Conservation (phyloP, 1,140 invertebrate species). For the Heliconius nattereri region DNA sequence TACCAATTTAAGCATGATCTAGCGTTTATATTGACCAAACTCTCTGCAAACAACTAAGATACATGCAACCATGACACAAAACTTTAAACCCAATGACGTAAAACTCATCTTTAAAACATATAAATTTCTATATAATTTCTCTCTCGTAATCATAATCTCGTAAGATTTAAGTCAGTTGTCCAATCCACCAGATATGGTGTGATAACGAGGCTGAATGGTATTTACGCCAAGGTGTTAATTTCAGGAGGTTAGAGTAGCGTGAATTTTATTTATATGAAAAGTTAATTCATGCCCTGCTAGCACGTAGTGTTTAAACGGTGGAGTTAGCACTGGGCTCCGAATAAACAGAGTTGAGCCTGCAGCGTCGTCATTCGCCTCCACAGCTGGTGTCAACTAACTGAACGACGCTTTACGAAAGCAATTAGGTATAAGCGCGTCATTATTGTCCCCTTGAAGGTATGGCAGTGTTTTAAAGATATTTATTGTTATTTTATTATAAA, state of each 20-base stretch:
- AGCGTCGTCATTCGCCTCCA: constrained; percentile 37
- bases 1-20: constrained; percentile 11
- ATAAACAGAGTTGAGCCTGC: constrained; percentile 65
- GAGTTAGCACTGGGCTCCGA: constrained; percentile 78
- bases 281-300: constrained; percentile 79
- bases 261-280: constrained; percentile 82
- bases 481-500: background rate
- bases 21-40: constrained; percentile 13
- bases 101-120: background rate
- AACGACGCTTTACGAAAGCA: constrained; percentile 17
- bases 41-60: background rate
- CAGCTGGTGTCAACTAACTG: constrained; percentile 40
- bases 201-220: constrained; percentile 72
- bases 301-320: constrained; percentile 78
- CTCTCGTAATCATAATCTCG: constrained; percentile 33
- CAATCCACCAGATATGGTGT: constrained; percentile 59
- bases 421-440: constrained; percentile 1
- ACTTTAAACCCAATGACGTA: constrained; percentile 17
- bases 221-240: constrained; percentile 80
- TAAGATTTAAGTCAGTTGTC: constrained; percentile 47
- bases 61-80: constrained; percentile 16
- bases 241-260: constrained; percentile 80
- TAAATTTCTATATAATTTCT: constrained; percentile 19
- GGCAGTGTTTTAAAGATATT: background rate
- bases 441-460: background rate